Evolutionary conservation across 2,888 invertebrate genomes (phyloP), one percentile per base, ranked within the genome.

Genomic region (Meteorus colon): DNA sequence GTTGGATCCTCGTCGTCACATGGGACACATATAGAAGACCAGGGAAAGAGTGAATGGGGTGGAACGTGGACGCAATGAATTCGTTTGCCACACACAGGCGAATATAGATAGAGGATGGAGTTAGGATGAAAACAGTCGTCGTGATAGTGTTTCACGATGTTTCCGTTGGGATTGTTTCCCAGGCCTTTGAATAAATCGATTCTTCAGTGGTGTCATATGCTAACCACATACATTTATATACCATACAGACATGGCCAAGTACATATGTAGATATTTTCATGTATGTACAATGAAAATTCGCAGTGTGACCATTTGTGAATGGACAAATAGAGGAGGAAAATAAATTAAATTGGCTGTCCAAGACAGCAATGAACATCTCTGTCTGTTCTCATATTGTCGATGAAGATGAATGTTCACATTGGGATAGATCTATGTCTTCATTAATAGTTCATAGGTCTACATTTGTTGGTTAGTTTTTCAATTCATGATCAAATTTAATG

Each of bases 141-240:
- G 76, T 78, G 78, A 79, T 79, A 77, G 71, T 70, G 75, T 80
- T 74, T 77, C 63, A 63, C 63, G 74, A 55, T 77, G 74, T 68
- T 76, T 72, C 73, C 69, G 59, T 70, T 74, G 70, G 74, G 70
- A 77, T 80, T 80, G 76, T 80, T 77, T 77, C 59, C 80, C 72
- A 73, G 34, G 63, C 68, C 51, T 77, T 80, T 80, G 77, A 78
- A 80, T 77, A 79, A 79, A 80, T 80, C 77, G 78, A 79, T 79
- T 76, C 72, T 76, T 68, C 59, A 62, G 59, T 72, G 73, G 69
- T 74, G 55, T 55, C 55, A 55, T 19, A 19, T 55, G 55, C 6
- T 55, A 55, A 55, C 55, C 55, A 19, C 55, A 55, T 19, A 55
- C n/a, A 19, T 55, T n/a, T 55, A 41, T 41, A 41, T 41, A 41